These are phyloP conservation scores for Pocillopora verrucosa DNA, from an alignment of 64 coral and sea anemone genomes.

Conservation along the genomic window DNA sequence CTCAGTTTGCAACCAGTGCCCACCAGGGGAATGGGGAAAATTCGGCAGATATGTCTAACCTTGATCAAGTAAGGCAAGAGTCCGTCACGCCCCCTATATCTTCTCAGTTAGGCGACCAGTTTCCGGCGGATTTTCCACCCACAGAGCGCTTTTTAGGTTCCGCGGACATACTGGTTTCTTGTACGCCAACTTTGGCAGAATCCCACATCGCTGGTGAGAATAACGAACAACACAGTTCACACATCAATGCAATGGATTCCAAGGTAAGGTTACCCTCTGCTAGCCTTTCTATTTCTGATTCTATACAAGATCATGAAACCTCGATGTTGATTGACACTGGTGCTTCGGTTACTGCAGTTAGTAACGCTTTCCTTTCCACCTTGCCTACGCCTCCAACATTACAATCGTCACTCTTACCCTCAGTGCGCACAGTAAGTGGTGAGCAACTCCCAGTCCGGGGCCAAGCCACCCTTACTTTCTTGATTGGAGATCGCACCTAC, in stretches of 20 bases:
- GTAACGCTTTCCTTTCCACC: neutral
- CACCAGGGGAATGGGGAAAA: too few species aligned
- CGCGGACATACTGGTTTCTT: too few species aligned
- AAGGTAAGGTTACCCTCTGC: neutral
- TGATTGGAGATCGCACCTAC: neutral
- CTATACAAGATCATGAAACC: neutral
- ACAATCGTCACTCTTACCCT: neutral
- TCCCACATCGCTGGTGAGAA: too few species aligned
- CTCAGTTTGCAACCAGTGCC: too few species aligned
- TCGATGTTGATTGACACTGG: neutral
- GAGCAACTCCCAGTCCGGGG: constrained; percentile 9
- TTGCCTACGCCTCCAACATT: neutral
- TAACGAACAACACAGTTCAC: too few species aligned
- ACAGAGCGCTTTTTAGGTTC: too few species aligned
- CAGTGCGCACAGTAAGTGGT: constrained; percentile 16
- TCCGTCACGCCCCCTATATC: neutral
- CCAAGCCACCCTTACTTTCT: neutral
- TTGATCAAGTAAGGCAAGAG: neutral
- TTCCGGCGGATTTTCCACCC: too few species aligned
- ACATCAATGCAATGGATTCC: too few species aligned
- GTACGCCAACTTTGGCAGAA: too few species aligned
- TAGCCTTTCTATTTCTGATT: neutral
- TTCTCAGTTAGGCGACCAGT: too few species aligned
- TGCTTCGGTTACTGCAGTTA: neutral
- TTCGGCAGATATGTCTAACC: too few species aligned